These are phyloP conservation scores for Pipistrellus nathusii DNA, from an alignment of 2,797 vertebrate species.

Conservation along the genomic window DNA sequence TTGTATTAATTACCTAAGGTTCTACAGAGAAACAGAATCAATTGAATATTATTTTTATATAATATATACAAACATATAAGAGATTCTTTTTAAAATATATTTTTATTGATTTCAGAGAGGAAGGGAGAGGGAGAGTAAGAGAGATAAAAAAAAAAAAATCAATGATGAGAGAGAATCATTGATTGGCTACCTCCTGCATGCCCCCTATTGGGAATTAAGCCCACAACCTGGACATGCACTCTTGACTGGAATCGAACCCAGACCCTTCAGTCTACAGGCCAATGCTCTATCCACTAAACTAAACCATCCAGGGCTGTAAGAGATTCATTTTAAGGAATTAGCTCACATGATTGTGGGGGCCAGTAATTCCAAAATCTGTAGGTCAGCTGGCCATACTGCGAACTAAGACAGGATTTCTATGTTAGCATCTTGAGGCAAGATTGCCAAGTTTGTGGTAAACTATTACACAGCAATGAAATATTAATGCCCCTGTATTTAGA, in stretches of 20 bases:
- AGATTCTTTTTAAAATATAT: too few relatives aligned
- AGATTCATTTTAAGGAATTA: background rate
- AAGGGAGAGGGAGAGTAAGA: too few relatives aligned
- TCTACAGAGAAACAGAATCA: conserved; percentile 6
- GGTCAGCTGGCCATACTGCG: background rate
- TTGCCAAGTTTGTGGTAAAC: background rate
- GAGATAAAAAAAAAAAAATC: too few relatives aligned
- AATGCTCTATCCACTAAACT: too few relatives aligned
- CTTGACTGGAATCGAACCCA: too few relatives aligned
- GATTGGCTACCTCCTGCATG: too few relatives aligned
- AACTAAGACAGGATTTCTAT: background rate
- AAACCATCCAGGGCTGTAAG: background rate
- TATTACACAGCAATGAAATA: background rate
- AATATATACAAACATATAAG: background rate
- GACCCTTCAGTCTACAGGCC: too few relatives aligned
- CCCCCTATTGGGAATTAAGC: too few relatives aligned
- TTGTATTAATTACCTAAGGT: background rate
- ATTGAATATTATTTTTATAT: background rate
- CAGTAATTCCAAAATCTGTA: background rate
- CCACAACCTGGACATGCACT: too few relatives aligned
- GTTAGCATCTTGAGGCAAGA: background rate
- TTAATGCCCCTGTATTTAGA: background rate
- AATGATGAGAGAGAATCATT: too few relatives aligned
- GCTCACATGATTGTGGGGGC: background rate
- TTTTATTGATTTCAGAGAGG: too few relatives aligned